These are phyloP conservation scores for Eristalis pertinax DNA, from an alignment of 2,888 invertebrate genomes.

Conservation along the genomic window DNA sequence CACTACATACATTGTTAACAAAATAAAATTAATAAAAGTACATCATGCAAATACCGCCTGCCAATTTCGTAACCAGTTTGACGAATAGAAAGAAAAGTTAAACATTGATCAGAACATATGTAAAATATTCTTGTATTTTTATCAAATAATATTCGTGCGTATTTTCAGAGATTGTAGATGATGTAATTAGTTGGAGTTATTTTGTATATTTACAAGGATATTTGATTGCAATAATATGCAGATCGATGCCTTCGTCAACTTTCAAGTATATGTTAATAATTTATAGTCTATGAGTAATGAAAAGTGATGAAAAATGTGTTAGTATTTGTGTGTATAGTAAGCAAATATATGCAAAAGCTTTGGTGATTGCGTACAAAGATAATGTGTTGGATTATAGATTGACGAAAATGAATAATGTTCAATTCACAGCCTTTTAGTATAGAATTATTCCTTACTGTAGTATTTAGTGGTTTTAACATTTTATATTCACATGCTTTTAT, in stretches of 20 bases:
- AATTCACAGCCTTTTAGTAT: background rate
- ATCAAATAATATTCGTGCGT: conserved; percentile 49
- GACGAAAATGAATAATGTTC: background rate
- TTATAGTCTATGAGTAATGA: background rate
- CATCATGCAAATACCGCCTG: conserved; percentile 50
- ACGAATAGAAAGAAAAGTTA: conserved; percentile 22
- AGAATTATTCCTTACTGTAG: background rate
- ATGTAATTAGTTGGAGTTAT: background rate
- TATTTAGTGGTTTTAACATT: background rate
- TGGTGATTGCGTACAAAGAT: background rate
- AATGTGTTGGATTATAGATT: background rate
- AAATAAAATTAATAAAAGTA: conserved; percentile 16
- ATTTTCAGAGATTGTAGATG: background rate
- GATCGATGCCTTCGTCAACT: background rate
- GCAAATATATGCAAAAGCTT: background rate
- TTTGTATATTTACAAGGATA: background rate
- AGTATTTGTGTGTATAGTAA: background rate
- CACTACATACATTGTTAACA: conserved; percentile 23
- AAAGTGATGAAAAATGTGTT: background rate
- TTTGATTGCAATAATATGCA: background rate
- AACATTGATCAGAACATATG: conserved; percentile 6
- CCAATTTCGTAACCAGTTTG: conserved; percentile 27
- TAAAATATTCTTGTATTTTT: background rate
- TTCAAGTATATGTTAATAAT: background rate
- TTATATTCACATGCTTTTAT: background rate